Evolutionary conservation across 2,888 invertebrate genomes (phyloP).

Genomic region (Plebejus anna): DNA sequence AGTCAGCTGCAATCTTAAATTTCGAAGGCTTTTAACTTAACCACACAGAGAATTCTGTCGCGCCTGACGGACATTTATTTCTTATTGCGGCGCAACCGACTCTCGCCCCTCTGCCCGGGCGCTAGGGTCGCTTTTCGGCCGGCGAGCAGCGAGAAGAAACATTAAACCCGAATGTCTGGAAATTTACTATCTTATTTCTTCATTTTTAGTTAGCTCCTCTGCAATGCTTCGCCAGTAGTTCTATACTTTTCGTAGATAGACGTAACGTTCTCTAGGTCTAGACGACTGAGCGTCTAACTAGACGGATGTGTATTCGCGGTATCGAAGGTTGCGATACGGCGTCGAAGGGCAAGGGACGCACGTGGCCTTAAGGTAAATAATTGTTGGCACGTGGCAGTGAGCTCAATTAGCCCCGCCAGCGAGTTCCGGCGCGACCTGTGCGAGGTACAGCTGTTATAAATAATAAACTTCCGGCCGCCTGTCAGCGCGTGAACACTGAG

Average conservation of each 20-base stretch:
- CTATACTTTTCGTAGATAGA: constrained; percentile 43
- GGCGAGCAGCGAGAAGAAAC: constrained; percentile 48
- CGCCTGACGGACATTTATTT: constrained; percentile 54
- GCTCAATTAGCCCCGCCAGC: constrained; percentile 64
- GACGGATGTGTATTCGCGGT: constrained; percentile 28
- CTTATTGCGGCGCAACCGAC: constrained; percentile 41
- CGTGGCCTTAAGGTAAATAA: constrained; percentile 77
- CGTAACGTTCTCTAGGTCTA: constrained; percentile 38
- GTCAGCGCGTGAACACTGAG: neutral
- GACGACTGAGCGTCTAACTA: constrained; percentile 26
- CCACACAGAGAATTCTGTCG: constrained; percentile 44
- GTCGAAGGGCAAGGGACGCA: constrained; percentile 46
- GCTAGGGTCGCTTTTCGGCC: constrained; percentile 52
- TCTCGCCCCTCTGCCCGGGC: constrained; percentile 48
- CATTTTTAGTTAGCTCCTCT: constrained; percentile 73
- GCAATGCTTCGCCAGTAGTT: constrained; percentile 66
- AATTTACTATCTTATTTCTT: constrained; percentile 74
- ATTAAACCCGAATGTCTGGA: constrained; percentile 73
- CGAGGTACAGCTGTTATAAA: constrained; percentile 47
- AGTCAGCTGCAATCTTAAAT: constrained; percentile 46
- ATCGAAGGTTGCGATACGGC: constrained; percentile 31
- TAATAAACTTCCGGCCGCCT: constrained; percentile 37
- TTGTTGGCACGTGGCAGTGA: constrained; percentile 69
- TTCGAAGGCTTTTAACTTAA: constrained; percentile 41
- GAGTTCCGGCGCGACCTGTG: constrained; percentile 54